Evolutionary conservation across 2,113 vertebrate species (phyloP).

Genomic region (Nesogale talazaci): DNA sequence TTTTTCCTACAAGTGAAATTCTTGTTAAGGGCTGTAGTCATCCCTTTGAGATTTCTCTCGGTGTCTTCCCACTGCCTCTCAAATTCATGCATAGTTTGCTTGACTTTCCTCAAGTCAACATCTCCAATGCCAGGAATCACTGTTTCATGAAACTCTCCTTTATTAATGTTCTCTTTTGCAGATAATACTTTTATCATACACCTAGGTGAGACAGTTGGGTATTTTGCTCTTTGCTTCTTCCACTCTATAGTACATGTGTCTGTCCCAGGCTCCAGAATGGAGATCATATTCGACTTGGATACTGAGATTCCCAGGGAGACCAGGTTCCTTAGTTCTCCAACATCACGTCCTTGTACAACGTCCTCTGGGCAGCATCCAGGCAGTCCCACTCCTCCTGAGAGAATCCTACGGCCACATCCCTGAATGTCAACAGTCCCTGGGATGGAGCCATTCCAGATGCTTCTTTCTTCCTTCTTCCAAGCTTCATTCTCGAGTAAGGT

Average conservation of each 20-base stretch:
- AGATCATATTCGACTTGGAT: neutral
- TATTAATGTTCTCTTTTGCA: neutral
- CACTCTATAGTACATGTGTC: neutral
- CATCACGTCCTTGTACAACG: constrained; percentile 30
- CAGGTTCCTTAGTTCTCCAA: constrained; percentile 8
- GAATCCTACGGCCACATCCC: constrained; percentile 29
- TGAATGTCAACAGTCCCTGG: neutral
- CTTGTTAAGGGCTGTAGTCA: neutral
- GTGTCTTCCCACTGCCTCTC: neutral
- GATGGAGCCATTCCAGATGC: no score
- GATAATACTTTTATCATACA: neutral
- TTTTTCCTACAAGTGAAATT: neutral
- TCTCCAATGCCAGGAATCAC: neutral
- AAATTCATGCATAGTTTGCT: neutral
- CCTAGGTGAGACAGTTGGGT: neutral
- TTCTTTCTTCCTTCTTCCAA: no score
- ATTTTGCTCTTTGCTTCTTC: neutral
- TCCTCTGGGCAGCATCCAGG: neutral
- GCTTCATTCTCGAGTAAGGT: no score
- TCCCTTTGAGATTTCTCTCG: neutral
- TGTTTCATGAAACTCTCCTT: neutral
- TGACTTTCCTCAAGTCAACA: neutral
- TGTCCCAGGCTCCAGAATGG: neutral
- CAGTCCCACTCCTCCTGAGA: constrained; percentile 30
- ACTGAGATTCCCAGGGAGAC: neutral